Evolutionary conservation across 2,888 invertebrate genomes (phyloP).

Genomic region (Nephrotoma guestfalica): DNA sequence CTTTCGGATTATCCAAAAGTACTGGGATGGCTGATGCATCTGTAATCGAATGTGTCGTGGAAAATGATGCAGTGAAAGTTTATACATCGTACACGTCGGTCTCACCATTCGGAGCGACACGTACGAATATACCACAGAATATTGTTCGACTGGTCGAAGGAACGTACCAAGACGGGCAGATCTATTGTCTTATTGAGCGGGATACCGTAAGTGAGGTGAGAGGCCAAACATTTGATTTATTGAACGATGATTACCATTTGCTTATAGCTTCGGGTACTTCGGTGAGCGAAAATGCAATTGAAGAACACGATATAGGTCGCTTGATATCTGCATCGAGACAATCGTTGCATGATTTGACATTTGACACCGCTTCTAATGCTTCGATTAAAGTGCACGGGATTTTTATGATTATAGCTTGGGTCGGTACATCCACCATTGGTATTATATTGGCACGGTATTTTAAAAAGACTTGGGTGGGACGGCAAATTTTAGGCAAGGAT

Average conservation of each 20-base stretch:
- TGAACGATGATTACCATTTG: conserved; percentile 50
- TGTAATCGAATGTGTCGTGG: conserved; percentile 62
- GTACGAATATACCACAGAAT: conserved; percentile 38
- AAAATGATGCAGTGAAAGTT: conserved; percentile 40
- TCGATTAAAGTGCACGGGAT: conserved; percentile 66
- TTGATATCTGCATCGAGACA: conserved; percentile 43
- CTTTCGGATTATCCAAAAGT: conserved; percentile 65
- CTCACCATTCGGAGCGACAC: conserved; percentile 23
- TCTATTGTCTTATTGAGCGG: conserved; percentile 63
- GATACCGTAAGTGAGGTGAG: conserved; percentile 47
- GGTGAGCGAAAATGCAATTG: conserved; percentile 39
- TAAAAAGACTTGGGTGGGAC: conserved; percentile 77
- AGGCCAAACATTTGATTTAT: conserved; percentile 53
- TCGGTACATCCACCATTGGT: conserved; percentile 73
- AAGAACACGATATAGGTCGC: conserved; percentile 48
- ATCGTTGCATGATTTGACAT: conserved; percentile 49
- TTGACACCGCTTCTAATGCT: conserved; percentile 49
- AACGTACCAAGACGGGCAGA: conserved; percentile 47
- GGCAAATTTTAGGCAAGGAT: conserved; percentile 69
- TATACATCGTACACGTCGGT: conserved; percentile 58
- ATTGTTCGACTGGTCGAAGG: conserved; percentile 48
- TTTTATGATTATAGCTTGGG: conserved; percentile 81
- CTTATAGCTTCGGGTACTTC: conserved; percentile 45
- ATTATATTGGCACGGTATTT: conserved; percentile 79
- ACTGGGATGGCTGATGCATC: conserved; percentile 73